Evolutionary conservation across 2,888 invertebrate species (phyloP), one percentile per base, ranked within the genome.

Genomic region (Drosophila dives): DNA sequence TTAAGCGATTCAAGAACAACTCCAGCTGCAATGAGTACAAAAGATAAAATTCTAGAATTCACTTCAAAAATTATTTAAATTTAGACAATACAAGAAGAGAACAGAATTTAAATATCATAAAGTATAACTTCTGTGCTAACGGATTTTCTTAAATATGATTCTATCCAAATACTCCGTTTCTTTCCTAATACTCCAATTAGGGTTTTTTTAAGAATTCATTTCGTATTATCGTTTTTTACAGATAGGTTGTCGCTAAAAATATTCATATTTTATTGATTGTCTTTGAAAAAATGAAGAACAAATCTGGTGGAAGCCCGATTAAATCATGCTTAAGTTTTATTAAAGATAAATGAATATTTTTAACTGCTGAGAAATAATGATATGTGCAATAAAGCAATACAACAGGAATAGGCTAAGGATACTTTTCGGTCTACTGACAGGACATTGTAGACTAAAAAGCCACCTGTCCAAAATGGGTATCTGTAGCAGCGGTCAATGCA

Each of bases 1-100:
- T 83, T 33, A 86, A 60, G 1, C 77, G 80, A 29, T 71, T 74
- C 33, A 82, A 33, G 45, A 89, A 86, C 15, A 81, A 58, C 36
- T 89, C 86, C 40, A 89, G 36, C 89, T 89, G 69, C 20, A 77
- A 77, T 17, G 23, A 45, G 45, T 23, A 23, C 45, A 45, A 0
- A 34, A 61, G 3, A 36, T 15, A 15, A 23, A 8, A 23, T 4
- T 15, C 5, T 15, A 53, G 10, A 34, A 23, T 20, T 34, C 20
- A 54, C 11, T 23, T 10, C n/a, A n/a, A n/a, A n/a, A n/a, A n/a
- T n/a, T n/a, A n/a, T n/a, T n/a, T n/a, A n/a, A n/a, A n/a, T n/a
- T n/a, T n/a, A n/a, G n/a, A n/a, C n/a, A n/a, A n/a, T n/a, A n/a
- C n/a, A n/a, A n/a, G n/a, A n/a, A n/a, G n/a, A n/a, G n/a, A n/a